Conservation (phyloP, 2,113 vertebrate species). For the Catagonus wagneri region DNA sequence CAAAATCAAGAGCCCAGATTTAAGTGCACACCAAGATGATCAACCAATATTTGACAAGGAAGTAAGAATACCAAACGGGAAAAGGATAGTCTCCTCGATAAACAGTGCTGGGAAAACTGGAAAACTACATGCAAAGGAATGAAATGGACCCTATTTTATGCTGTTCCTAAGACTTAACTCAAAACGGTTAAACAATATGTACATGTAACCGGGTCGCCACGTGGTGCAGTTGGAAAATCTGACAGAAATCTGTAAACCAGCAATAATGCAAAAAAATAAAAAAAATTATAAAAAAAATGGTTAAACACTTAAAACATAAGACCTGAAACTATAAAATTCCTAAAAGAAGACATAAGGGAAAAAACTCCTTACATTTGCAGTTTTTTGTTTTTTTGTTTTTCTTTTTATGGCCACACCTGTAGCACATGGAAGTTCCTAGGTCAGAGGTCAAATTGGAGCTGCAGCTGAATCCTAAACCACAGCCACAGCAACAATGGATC, state of each 20-base stretch:
- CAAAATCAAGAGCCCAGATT: not conserved
- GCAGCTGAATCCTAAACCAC: too few relatives aligned
- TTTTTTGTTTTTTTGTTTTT: not conserved
- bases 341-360: not conserved
- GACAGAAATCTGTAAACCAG: too few relatives aligned
- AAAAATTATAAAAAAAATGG: too few relatives aligned
- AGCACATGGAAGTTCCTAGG: too few relatives aligned
- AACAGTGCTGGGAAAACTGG: not conserved
- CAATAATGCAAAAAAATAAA: too few relatives aligned
- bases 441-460: too few relatives aligned
- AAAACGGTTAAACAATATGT: not conserved
- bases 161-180: not conserved
- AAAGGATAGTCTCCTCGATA: not conserved
- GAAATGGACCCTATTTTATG: not conserved
- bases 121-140: not conserved
- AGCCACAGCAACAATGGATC: too few relatives aligned
- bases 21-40: not conserved
- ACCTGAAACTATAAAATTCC: not conserved
- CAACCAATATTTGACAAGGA: not conserved
- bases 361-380: not conserved
- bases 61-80: not conserved
- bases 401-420: too few relatives aligned
- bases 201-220: too few relatives aligned
- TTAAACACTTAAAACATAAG: not conserved
- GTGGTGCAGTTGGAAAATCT: too few relatives aligned